Conservation (phyloP, 2,113 vertebrate genomes). For the Pteruthius melanotis region DNA sequence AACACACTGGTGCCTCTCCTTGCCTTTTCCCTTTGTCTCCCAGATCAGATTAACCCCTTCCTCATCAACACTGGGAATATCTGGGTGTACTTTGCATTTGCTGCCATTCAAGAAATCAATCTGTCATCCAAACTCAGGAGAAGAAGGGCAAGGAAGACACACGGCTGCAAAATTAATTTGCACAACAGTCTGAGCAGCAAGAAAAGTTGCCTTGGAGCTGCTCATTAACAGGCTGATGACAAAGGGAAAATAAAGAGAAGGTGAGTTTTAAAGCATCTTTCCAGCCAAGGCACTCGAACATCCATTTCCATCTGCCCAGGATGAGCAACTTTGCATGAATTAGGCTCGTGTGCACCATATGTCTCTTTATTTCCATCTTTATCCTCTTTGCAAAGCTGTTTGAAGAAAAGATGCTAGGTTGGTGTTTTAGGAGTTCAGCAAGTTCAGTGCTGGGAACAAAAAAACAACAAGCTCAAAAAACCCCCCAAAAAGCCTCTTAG, state of each 20-base stretch:
- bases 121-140: background rate
- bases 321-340: constrained; percentile 37
- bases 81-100: background rate
- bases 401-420: background rate
- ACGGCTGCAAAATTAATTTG: background rate
- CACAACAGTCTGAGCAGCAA: background rate
- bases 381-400: constrained; percentile 21
- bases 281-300: constrained; percentile 42
- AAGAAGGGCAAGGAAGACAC: background rate
- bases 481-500: background rate
- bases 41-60: background rate
- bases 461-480: background rate
- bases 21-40: background rate
- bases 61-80: background rate
- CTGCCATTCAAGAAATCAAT: background rate
- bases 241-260: constrained; percentile 19
- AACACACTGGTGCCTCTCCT: background rate
- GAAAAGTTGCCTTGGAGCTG: constrained; percentile 20
- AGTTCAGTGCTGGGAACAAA: background rate
- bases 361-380: constrained; percentile 48
- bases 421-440: constrained; percentile 1
- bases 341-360: constrained; percentile 39
- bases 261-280: constrained; percentile 29
- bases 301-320: constrained; percentile 56
- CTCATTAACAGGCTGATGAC: constrained; percentile 53